Base-by-base conservation (phyloP, 1,140 invertebrate genomes). In the Phortica variegata region DNA sequence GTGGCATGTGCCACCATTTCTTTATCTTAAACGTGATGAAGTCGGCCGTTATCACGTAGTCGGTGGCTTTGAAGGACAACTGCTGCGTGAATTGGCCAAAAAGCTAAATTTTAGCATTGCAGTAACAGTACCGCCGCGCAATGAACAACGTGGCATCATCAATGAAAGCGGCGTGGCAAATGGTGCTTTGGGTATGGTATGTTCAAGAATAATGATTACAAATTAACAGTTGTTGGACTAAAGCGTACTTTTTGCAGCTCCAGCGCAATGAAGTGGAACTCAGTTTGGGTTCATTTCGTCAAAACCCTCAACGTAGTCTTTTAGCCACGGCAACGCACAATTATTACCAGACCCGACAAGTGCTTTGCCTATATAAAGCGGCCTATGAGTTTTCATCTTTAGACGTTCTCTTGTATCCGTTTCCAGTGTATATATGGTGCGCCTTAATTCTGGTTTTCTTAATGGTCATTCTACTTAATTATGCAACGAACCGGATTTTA, bases 341-440 rank as follows among this genome's bases (percentile, higher is more conserved):
- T 9, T 63, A 69, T 33, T 45, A 60, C 4, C 60, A 69, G 44
- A 58, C 57, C 0, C 65, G 49, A 13, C 38, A 60, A 9, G 47
- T 53, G 0, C 60, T 69, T 6, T 60, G 51, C 0, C 44, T 68
- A 0, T 45, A 60, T 6, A 32, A 46, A 19, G 29, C 42, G 20
- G 53, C 33, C 44, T 69, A 51, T 4, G 58, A 69, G 17, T 43
- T 69, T 1, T 58, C 32, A 20, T 69, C 63, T 2, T 10, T 55
- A 16, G 65, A 58, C 23, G 63, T 69, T 2, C 31, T 68, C 1
- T 32, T 69, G 6, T 68, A 60, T 26, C 63, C 63, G 0, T 68
- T 60, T 42, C 54, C 50, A 10, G 12, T 42, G 1, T 26, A 36
- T 5, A 63, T 68, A 32, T 68, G 63, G 63, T 60, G 20, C 47